phyloP scores from a whole-genome alignment of 2,113 vertebrate species.

The Syrrhaptes paradoxus region DNA sequence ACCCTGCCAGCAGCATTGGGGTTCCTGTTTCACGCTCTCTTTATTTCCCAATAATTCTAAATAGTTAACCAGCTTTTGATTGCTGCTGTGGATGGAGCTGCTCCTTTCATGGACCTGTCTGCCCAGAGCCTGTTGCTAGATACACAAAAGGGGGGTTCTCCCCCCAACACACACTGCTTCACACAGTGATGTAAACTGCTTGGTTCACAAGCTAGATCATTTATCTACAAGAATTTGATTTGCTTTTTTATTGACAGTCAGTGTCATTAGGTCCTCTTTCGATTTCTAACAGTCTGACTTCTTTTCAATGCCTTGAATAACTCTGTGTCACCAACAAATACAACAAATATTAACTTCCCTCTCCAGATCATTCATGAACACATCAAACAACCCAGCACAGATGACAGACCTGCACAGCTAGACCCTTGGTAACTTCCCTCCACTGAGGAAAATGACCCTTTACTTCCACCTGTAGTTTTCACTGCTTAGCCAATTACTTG shows the following conservation, averaged over 20 bases:
- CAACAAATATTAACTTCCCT: not conserved
- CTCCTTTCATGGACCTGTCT: not conserved
- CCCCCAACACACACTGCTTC: accelerated
- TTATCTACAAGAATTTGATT: not conserved
- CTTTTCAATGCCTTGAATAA: not conserved
- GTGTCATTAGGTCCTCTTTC: not conserved
- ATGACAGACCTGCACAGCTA: not conserved
- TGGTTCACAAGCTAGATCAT: not conserved
- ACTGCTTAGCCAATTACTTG: not conserved
- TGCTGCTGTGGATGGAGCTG: not conserved
- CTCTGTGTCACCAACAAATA: not conserved
- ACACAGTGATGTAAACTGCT: not conserved
- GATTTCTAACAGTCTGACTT: not conserved
- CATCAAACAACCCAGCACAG: not conserved
- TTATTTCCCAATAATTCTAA: not conserved
- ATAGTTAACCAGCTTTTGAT: not conserved
- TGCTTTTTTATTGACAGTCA: not conserved
- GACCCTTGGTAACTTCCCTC: not conserved
- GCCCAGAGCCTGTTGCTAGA: not conserved
- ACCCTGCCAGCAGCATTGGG: not conserved
- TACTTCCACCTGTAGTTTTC: not conserved
- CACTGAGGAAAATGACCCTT: not conserved
- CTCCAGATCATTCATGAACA: not conserved
- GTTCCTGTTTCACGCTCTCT: not conserved
- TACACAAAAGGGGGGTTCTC: accelerated